Evolutionary conservation across 1,140 invertebrate genomes (phyloP), one percentile per base, ranked within the genome.

Genomic region (Oscheius sp.): DNA sequence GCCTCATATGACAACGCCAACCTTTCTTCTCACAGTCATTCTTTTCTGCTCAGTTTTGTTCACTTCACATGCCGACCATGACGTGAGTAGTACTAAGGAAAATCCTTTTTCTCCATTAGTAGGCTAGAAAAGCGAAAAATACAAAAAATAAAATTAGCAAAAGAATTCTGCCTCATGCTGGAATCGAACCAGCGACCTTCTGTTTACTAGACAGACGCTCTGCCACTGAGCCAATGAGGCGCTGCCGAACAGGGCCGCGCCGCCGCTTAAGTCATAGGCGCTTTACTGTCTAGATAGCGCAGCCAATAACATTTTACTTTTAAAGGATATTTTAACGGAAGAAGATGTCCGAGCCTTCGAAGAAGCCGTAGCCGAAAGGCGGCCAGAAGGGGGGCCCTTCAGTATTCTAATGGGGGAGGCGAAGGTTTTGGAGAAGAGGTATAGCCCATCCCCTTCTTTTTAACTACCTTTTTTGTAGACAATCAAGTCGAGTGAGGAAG

Each of bases 181-280:
- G 77, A 78, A 78, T 78, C 77, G 77, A 78, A 79, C 76, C 71
- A 78, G 77, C 77, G 77, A 78, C 76, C 76, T 78, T 78, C 77
- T 78, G 76, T 78, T 78, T 73, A 78, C 69, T 74, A 79, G 71
- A 79, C 77, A 79, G 70, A 75, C 71, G 77, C 71, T 79, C 77
- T 71, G 68, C 71, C 77, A 46, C 73, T 75, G 76, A 76, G 73
- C 69, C 77, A 76, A 76, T 76, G 70, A 78, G 74, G 74, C 77
- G 63, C 18, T 58, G 7, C n/a, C n/a, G 38, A 10, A 10, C n/a
- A 10, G 10, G 10, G 10, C n/a, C 38, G 10, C n/a, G n/a, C 10
- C 38, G n/a, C 38, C 10, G 10, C 38, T 10, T 42, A 42, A 10
- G 10, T 10, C n/a, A 42, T 42, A 10, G 10, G 38, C 7, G n/a